A percentile compares a stretch with the other conserved stretches of the same genome.
phyloP scores from a whole-genome alignment of 2,888 invertebrate species.

The Plagiodera versicolora region DNA sequence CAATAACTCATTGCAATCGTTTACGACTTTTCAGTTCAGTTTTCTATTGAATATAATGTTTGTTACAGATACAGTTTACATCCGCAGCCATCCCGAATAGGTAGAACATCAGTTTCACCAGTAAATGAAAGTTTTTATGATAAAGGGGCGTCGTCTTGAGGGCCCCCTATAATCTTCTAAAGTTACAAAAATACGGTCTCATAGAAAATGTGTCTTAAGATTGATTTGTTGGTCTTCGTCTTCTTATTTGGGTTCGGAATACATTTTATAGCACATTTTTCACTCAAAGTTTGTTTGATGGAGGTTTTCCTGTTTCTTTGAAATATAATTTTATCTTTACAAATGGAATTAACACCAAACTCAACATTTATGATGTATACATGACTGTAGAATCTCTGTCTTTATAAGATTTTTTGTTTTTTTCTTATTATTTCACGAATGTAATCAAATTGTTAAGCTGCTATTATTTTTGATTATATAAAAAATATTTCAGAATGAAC shows the following conservation, averaged over 20 bases:
- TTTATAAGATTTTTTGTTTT: constrained; percentile 8
- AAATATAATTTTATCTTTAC: neutral
- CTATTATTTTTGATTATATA: neutral
- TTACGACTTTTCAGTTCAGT: too few relatives aligned
- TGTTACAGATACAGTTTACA: constrained; percentile 38
- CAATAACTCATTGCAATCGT: too few relatives aligned
- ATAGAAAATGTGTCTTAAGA: neutral
- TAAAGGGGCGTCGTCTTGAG: constrained; percentile 39
- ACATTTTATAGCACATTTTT: neutral
- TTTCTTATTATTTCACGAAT: neutral
- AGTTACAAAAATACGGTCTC: constrained; percentile 11
- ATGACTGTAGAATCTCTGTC: constrained; percentile 1
- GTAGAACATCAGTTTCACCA: constrained; percentile 45
- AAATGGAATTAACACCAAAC: neutral
- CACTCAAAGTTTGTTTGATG: constrained; percentile 40
- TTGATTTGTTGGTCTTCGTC: neutral
- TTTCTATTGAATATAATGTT: neutral
- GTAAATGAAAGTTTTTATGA: constrained; percentile 41
- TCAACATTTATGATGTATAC: constrained; percentile 6
- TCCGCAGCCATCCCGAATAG: constrained; percentile 43
- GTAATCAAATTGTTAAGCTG: neutral
- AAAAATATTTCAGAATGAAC: neutral
- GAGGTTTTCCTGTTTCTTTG: constrained; percentile 37
- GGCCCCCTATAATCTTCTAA: constrained; percentile 41
- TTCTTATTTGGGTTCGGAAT: neutral